Base-by-base conservation (phyloP, 2,797 vertebrate species). In the Anas capensis region DNA sequence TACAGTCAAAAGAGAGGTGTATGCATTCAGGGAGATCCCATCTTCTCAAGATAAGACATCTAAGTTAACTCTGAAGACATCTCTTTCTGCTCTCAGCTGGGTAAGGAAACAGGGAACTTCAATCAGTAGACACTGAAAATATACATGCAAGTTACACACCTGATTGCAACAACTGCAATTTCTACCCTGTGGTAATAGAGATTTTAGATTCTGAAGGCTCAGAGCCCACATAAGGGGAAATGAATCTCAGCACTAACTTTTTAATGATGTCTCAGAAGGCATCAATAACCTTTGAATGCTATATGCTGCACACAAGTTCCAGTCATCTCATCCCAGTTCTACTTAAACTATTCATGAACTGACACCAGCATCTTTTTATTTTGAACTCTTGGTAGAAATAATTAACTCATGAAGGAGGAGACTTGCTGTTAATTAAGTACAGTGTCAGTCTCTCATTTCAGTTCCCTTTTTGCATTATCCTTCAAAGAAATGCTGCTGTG, bases 1-100 rank as follows among this genome's bases (percentile, higher is more conserved):
- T 82, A 95, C n/a, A 88, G 95, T 88, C 85, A 95, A 92, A 83
- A 91, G 80, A 72, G 72, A 88, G 80, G 83, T 62, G 65, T 91
- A 83, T 71, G 66, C 21, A 33, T 33, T 65, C 69, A 72, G 18
- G 14, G 72, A 77, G 57, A 91, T 86, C 40, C 49, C 57, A 65
- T 89, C 91, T 92, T 51, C 76, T 91, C 46, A 58, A 91, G 87
- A 95, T 92, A 88, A 93, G 68, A 68, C 5, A 60, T 60, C 20
- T 29, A 31, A 58, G 46, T 90, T 93, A 70, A 60, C 65, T 95
- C 77, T 62, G 75, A 77, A 86, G 69, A 79, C 38, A n/a, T 61
- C 4, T 81, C 12, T 69, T 17, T 53, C 19, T 90, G 20, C 46
- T 81, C 38, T 40, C 19, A 86, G 8, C 49, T 90, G 62, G 10